A percentile compares a stretch with the other conserved stretches of the same genome.
Conservation (phyloP, 2,113 vertebrate genomes). For the Vimba vimba region DNA sequence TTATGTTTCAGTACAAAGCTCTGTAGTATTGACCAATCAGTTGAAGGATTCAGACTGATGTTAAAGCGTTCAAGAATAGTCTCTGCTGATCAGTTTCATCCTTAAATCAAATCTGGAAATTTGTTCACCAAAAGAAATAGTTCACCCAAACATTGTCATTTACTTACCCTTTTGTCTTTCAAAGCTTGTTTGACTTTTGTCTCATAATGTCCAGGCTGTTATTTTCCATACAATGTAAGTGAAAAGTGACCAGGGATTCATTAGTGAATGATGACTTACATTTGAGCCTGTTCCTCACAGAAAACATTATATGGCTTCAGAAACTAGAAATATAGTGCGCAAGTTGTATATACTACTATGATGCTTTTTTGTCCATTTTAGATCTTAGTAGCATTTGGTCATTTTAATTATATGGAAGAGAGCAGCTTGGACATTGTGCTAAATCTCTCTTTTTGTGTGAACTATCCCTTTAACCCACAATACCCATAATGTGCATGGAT, state of each 20-base stretch:
- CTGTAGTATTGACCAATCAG: constrained; percentile 24
- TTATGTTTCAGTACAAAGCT: constrained; percentile 57
- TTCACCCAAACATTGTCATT: neutral
- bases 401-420: neutral
- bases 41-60: neutral
- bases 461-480: neutral
- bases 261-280: neutral
- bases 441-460: neutral
- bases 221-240: neutral
- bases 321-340: neutral
- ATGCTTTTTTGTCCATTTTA: neutral
- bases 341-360: neutral
- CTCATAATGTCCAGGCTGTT: neutral
- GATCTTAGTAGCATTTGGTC: neutral
- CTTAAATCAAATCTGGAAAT: neutral
- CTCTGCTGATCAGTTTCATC: neutral
- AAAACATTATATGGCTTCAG: neutral
- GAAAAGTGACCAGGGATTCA: neutral
- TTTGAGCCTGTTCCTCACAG: neutral
- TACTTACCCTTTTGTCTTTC: neutral
- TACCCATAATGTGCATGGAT: neutral
- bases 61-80: neutral
- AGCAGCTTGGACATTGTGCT: neutral
- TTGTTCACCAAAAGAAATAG: neutral
- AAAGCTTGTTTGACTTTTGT: neutral